These are phyloP conservation scores for Cyclura pinguis DNA, from an alignment of 2,797 vertebrate genomes.

Conservation along the genomic window DNA sequence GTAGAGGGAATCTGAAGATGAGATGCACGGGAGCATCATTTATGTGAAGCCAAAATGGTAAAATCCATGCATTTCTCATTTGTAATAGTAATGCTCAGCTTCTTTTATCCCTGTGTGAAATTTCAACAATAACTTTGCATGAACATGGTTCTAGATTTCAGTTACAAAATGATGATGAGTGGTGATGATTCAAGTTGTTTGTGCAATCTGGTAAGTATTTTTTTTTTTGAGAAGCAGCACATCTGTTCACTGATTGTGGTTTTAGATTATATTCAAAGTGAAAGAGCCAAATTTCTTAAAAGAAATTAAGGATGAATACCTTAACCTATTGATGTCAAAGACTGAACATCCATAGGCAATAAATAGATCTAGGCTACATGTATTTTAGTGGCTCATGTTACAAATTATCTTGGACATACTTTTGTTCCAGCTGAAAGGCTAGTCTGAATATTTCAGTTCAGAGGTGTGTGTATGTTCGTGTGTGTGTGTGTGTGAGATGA, in stretches of 20 bases:
- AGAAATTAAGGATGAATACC: neutral
- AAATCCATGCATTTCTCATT: slow-evolving; percentile 25
- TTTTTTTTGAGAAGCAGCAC: neutral
- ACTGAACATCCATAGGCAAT: neutral
- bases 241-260: neutral
- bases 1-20: neutral
- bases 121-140: neutral
- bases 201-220: neutral
- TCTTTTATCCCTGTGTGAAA: neutral
- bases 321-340: neutral
- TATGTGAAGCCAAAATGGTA: slow-evolving; percentile 7
- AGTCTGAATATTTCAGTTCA: neutral
- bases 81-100: neutral
- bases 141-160: slow-evolving; percentile 5
- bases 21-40: neutral
- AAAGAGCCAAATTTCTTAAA: neutral
- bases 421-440: neutral
- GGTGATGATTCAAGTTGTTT: neutral
- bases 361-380: neutral
- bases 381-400: neutral
- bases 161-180: neutral
- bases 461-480: too few relatives aligned
- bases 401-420: neutral
- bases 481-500: too few relatives aligned
- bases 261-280: neutral